Evolutionary conservation across 2,888 invertebrate genomes (phyloP).

Genomic region (Acrobasis repandana): DNA sequence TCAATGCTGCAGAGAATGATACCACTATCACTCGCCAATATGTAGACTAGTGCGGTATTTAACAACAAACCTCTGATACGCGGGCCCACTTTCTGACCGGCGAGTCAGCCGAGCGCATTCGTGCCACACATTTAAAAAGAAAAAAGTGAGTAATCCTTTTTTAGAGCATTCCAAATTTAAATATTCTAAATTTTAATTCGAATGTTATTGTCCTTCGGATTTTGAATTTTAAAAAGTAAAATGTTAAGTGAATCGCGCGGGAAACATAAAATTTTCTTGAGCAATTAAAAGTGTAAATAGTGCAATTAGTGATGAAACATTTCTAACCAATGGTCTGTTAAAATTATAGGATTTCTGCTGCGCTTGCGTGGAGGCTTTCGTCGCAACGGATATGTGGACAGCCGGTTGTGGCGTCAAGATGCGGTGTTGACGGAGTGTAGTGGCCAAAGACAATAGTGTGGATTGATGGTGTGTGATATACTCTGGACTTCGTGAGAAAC

Average conservation of each 20-base stretch:
- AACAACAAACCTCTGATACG: constrained; percentile 69
- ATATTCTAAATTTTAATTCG: not conserved
- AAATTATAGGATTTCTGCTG: constrained; percentile 77
- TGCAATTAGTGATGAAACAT: constrained; percentile 51
- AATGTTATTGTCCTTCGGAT: not conserved
- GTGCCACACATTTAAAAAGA: constrained; percentile 43
- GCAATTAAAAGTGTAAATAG: constrained; percentile 62
- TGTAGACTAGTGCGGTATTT: constrained; percentile 79
- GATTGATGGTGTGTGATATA: constrained; percentile 43
- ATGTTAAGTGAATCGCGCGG: constrained; percentile 20
- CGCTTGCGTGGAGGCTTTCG: constrained; percentile 54
- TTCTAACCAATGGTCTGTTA: constrained; percentile 65
- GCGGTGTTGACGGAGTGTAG: constrained; percentile 47
- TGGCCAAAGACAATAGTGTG: constrained; percentile 46
- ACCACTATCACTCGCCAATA: constrained; percentile 57
- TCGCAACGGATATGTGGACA: constrained; percentile 63
- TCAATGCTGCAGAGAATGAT: constrained; percentile 27
- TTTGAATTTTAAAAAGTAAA: constrained; percentile 11
- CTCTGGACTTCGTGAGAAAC: constrained; percentile 37
- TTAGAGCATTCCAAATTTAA: constrained; percentile 10
- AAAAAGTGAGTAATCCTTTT: constrained; percentile 48
- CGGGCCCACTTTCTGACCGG: constrained; percentile 72
- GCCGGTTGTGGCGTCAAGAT: constrained; percentile 47
- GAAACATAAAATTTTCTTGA: constrained; percentile 33
- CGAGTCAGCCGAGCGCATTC: constrained; percentile 66